A percentile compares a stretch with the other conserved stretches of the same genome.
These are phyloP conservation scores for Octodonta nipae DNA, from an alignment of 2,888 invertebrate genomes.

Conservation along the genomic window DNA sequence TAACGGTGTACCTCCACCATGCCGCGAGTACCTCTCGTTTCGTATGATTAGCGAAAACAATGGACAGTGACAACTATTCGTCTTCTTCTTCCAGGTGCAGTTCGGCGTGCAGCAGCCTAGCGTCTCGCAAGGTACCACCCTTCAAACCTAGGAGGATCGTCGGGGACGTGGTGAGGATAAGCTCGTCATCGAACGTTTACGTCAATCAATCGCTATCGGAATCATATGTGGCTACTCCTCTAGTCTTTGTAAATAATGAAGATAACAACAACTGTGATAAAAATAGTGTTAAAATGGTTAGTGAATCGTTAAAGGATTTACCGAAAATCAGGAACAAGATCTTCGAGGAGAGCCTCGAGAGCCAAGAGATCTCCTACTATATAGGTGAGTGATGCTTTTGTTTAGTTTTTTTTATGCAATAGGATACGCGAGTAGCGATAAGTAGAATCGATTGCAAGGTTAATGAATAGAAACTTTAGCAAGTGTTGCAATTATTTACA, in stretches of 20 bases:
- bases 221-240: constrained; percentile 6
- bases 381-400: constrained; percentile 29
- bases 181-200: constrained; percentile 44
- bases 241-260: constrained; percentile 5
- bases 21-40: too few species aligned
- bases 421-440: too few species aligned
- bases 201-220: constrained; percentile 33
- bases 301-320: constrained; percentile 20
- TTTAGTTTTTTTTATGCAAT: not conserved
- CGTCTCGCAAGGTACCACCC: too few species aligned
- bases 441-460: too few species aligned
- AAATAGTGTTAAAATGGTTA: constrained; percentile 11
- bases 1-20: too few species aligned
- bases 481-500: too few species aligned
- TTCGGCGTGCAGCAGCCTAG: constrained; percentile 7
- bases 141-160: constrained; percentile 39
- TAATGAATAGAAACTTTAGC: too few species aligned
- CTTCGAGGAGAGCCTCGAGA: constrained; percentile 28
- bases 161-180: constrained; percentile 47
- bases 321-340: constrained; percentile 27
- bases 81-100: constrained; percentile 2
- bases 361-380: constrained; percentile 32
- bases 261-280: constrained; percentile 13
- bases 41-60: too few species aligned
- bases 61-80: constrained; percentile 1